These are phyloP conservation scores for Trichonephila clavata DNA, from an alignment of 1,140 invertebrate genomes.

Conservation along the genomic window DNA sequence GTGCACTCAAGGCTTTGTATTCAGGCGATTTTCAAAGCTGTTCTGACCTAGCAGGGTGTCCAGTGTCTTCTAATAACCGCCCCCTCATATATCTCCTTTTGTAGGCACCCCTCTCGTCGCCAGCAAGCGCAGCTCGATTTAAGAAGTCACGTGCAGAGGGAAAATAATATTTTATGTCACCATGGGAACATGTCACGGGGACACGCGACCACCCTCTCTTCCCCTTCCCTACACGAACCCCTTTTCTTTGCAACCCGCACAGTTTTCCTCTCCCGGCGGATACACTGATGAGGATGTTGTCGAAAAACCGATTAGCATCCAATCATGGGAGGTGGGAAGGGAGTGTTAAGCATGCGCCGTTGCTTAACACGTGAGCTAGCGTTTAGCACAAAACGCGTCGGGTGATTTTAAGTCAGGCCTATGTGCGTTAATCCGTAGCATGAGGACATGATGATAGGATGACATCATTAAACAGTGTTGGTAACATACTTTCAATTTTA, in stretches of 20 bases:
- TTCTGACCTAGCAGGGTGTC: neutral
- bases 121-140: constrained; percentile 68
- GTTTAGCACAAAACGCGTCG: neutral
- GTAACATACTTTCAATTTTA: neutral
- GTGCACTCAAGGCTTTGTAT: neutral
- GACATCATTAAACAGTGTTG: neutral
- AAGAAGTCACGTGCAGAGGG: constrained; percentile 73
- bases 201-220: constrained; percentile 48
- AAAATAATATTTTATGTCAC: constrained; percentile 74
- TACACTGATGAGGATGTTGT: constrained; percentile 53
- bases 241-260: constrained; percentile 10
- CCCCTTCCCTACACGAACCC: neutral
- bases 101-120: constrained; percentile 15
- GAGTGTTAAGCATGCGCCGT: neutral
- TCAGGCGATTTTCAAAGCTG: neutral
- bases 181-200: constrained; percentile 67
- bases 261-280: constrained; percentile 2
- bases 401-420: neutral
- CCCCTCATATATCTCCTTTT: neutral
- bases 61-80: neutral
- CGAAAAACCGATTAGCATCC: constrained; percentile 53
- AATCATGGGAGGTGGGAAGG: neutral
- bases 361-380: neutral
- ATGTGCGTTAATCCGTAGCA: constrained; percentile 5
- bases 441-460: constrained; percentile 6